Percentiles rank a stretch among this genome's conserved stretches.
phyloP scores from a whole-genome alignment of 2,113 vertebrate genomes.

The Actenoides lindsayi region DNA sequence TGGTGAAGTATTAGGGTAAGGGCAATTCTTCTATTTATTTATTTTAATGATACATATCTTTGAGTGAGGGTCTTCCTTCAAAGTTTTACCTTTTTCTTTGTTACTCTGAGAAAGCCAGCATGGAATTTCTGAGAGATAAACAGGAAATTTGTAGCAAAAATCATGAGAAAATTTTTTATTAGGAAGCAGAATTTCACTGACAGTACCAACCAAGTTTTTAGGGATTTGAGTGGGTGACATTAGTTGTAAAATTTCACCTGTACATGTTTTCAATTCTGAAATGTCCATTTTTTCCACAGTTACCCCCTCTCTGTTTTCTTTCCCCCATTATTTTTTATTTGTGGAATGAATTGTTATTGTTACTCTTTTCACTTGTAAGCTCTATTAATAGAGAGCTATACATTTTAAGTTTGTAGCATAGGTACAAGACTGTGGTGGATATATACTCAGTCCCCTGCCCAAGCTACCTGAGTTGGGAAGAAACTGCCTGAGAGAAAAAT shows the following conservation, averaged over 20 bases:
- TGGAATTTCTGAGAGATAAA: background rate
- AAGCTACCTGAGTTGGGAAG: background rate
- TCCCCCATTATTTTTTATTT: background rate
- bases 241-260: background rate
- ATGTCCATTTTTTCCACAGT: background rate
- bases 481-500: background rate
- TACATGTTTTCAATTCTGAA: background rate
- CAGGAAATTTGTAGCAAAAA: background rate
- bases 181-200: background rate
- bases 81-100: background rate
- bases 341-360: background rate
- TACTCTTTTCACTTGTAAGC: background rate
- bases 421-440: background rate
- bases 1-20: background rate
- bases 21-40: background rate
- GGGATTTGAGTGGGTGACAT: background rate
- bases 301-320: background rate
- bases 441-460: background rate
- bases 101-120: background rate
- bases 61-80: background rate
- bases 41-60: background rate
- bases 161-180: background rate
- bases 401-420: rapidly evolving
- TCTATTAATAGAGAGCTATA: background rate
- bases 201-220: background rate